Evolutionary conservation across 2,888 invertebrate species (phyloP), one percentile per base, ranked within the genome.

Genomic region (Acronicta psi): DNA sequence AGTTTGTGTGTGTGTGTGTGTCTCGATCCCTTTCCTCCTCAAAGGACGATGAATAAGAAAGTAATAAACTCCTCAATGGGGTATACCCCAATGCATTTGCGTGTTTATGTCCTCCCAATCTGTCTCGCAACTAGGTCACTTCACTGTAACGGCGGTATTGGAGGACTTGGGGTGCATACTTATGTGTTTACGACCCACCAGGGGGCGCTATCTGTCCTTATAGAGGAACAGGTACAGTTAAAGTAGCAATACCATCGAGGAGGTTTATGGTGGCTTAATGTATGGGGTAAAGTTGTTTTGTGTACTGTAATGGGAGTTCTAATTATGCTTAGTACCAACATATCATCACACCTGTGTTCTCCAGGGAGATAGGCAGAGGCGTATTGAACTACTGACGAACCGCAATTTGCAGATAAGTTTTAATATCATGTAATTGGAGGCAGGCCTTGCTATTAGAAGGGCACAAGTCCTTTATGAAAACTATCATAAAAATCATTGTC

Each of bases 151-250:
- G 10, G 17, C 5, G 16, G 14, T 4, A 29, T 2, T 10, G 10
- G 11, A 14, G 40, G 20, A 18, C 3, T 34, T 34, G 52, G 67
- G 62, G 43, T 67, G 68, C 68, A 62, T 51, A 68, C 67, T 67
- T 62, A 68, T 53, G 50, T 68, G 57, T 67, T 67, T 67, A 67
- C 62, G 67, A 62, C 36, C 31, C 53, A 11, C 50, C 31, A 46
- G 62, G 57, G 62, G 16, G 52, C 53, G 31, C 50, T 68, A 46
- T 57, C 49, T 45, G 57, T 53, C 57, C 45, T 57, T 62, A 57
- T 53, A 43, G 40, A 45, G 45, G 41, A 13, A 3, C 53, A 56
- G 66, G 65, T 59, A 66, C 25, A 51, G 29, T 66, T 66, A 41
- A 59, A 53, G 50, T 29, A 29, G 45, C 11, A 38, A 38, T 18